Evolutionary conservation across 2,797 vertebrate genomes (phyloP), one percentile per base, ranked within the genome.

Genomic region (Sebastolobus alascanus): DNA sequence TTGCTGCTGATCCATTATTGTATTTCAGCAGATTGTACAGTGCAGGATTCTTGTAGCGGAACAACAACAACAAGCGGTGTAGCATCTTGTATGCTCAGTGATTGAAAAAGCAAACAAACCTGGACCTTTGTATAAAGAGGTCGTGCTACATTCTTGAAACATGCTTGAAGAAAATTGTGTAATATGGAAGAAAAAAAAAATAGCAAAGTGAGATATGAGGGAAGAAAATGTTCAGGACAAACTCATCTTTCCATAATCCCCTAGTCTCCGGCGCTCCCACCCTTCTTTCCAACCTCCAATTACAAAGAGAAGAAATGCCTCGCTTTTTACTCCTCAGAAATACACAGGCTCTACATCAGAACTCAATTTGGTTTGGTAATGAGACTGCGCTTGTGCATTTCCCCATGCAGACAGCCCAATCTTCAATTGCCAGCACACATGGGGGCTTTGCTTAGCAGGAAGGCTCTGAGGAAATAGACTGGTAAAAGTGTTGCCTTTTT

Each of bases 361-460:
- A 95, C 94, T 95, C 95, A 95, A 95, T 96, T 95, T 96, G 94
- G 93, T 90, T 91, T 92, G 93, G 94, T 96, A 96, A 96, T 96
- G 95, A 96, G 94, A 94, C 95, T 93, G 88, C 89, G 94, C 95
- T 94, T 91, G 88, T 94, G 93, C 92, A 93, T 95, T 95, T 96
- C 94, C 95, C 94, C 90, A 84, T 95, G 94, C 94, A 96, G 94
- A 95, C 94, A 94, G 92, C 81, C 94, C 94, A 95, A 95, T 96
- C 95, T 96, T 92, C 93, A 94, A 87, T 89, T 91, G 90, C 93
- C 92, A 89, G 88, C 91, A 92, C 93, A 94, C 91, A 89, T 77
- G 90, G 89, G 91, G 91, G 85, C 83, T 95, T 90, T 94, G 92
- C 91, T 94, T 94, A 92, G 92, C 82, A 71, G 87, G 86, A 92